phyloP scores from a whole-genome alignment of 1,140 invertebrate genomes.

The Hyphantria cunea region DNA sequence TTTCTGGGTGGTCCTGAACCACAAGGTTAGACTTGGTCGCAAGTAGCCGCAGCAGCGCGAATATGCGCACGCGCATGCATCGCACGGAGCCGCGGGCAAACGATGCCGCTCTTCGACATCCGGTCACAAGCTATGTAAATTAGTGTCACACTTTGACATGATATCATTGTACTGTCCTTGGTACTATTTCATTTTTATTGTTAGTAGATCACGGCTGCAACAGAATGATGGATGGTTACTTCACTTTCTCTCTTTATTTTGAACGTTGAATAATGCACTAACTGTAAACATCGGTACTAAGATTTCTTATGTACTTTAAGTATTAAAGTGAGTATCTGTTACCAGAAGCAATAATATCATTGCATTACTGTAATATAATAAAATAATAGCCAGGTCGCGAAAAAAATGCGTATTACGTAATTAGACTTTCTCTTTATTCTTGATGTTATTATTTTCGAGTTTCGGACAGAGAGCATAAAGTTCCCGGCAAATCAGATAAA shows the following conservation, averaged over 20 bases:
- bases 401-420: no score
- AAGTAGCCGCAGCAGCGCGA: slow-evolving; percentile 22
- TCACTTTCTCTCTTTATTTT: background rate
- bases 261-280: no score
- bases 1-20: slow-evolving; percentile 31
- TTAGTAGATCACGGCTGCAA: background rate
- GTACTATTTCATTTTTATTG: slow-evolving; percentile 35
- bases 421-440: no score
- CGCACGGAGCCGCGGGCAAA: slow-evolving; percentile 46
- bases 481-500: no score
- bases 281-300: no score
- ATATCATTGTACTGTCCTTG: slow-evolving; percentile 53
- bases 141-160: slow-evolving; percentile 40
- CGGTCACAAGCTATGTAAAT: slow-evolving; percentile 62
- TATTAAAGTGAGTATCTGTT: no score
- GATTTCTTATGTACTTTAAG: no score
- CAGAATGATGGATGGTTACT: background rate
- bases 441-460: no score
- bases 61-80: slow-evolving; percentile 47
- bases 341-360: no score
- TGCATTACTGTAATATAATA: no score
- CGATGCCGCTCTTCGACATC: slow-evolving; percentile 51
- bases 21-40: slow-evolving; percentile 30
- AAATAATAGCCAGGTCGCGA: no score
- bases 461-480: no score